These are phyloP conservation scores for Enteromius trimaculatus DNA, from an alignment of 2,797 vertebrate species.

Conservation along the genomic window DNA sequence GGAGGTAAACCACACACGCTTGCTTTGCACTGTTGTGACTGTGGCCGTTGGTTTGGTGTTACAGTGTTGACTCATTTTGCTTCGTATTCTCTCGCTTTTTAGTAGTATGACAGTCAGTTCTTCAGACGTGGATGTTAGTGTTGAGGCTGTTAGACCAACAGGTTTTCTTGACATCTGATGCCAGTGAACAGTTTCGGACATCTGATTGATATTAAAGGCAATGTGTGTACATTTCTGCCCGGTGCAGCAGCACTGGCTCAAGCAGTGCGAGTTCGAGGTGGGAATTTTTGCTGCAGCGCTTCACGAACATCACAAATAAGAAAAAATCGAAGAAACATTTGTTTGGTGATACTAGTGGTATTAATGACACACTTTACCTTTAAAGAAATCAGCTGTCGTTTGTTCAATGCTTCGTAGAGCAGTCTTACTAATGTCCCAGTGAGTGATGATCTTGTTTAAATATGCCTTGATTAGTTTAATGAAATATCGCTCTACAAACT, in stretches of 20 bases:
- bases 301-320: background rate
- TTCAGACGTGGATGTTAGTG: background rate
- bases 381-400: background rate
- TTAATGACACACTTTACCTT: background rate
- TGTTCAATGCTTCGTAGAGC: background rate
- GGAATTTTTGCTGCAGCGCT: background rate
- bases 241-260: background rate
- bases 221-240: background rate
- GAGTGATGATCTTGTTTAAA: background rate
- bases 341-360: background rate
- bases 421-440: background rate
- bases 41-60: conserved; percentile 7
- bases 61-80: conserved; percentile 7
- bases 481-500: background rate
- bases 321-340: background rate
- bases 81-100: conserved; percentile 10
- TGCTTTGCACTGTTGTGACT: conserved; percentile 35
- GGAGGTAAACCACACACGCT: conserved; percentile 79
- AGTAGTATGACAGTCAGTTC: background rate
- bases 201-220: background rate
- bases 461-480: background rate
- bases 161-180: background rate
- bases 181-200: background rate
- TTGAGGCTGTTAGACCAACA: background rate
- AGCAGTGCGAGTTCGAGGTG: background rate